Percentiles rank a stretch among this genome's conserved stretches.
Conservation (phyloP, 2,888 invertebrate species). For the Neria commutata region DNA sequence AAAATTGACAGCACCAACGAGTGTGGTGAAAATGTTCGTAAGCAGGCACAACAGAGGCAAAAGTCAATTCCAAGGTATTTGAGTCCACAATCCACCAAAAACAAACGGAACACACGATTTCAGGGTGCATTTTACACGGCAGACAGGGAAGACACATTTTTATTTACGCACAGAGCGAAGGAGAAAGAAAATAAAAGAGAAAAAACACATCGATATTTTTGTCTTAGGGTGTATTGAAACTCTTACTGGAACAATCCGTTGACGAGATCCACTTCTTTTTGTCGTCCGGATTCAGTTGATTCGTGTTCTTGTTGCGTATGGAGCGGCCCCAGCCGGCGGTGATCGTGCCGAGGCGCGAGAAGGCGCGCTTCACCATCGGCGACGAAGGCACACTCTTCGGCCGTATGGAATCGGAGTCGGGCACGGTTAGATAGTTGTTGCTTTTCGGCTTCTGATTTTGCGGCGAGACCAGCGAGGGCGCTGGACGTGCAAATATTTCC, state of each 20-base stretch:
- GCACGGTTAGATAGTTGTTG: slow-evolving; percentile 91
- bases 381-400: slow-evolving; percentile 94
- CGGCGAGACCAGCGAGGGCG: slow-evolving; percentile 84
- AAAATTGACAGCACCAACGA: slow-evolving; percentile 27
- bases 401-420: slow-evolving; percentile 82
- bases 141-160: slow-evolving; percentile 30
- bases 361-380: slow-evolving; percentile 91
- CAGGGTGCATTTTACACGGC: slow-evolving; percentile 30
- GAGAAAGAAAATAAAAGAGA: slow-evolving; percentile 33
- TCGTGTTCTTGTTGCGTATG: slow-evolving; percentile 83
- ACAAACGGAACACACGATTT: slow-evolving; percentile 27
- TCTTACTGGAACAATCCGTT: slow-evolving; percentile 89
- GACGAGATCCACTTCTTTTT: slow-evolving; percentile 92
- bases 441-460: slow-evolving; percentile 86
- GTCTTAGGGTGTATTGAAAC: slow-evolving; percentile 47
- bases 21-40: slow-evolving; percentile 6
- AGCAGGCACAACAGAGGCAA: slow-evolving; percentile 16
- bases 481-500: slow-evolving; percentile 83
- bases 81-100: slow-evolving; percentile 19
- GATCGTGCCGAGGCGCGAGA: slow-evolving; percentile 87
- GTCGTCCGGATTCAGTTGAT: slow-evolving; percentile 82
- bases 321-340: slow-evolving; percentile 91
- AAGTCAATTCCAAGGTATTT: slow-evolving; percentile 24
- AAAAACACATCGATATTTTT: slow-evolving; percentile 60
- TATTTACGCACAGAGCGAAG: slow-evolving; percentile 27